A percentile compares a stretch with the other conserved stretches of the same genome.
Conservation (phyloP, 2,797 vertebrate genomes). For the Heliangelus exortis region DNA sequence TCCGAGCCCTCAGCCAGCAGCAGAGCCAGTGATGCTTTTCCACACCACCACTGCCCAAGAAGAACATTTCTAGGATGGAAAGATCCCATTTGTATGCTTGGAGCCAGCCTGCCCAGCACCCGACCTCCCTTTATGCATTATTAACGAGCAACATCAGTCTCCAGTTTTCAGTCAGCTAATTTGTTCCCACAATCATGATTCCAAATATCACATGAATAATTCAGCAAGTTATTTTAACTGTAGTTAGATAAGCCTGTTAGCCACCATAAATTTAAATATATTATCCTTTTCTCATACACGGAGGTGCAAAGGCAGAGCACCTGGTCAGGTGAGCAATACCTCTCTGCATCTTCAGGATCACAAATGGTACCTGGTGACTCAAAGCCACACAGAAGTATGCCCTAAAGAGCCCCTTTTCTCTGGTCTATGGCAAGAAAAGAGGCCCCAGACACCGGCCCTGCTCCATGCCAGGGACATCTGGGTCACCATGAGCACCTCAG, state of each 20-base stretch:
- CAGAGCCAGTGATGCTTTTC: not conserved
- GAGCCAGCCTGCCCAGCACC: not conserved
- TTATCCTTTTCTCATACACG: constrained; percentile 38
- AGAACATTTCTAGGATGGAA: not conserved
- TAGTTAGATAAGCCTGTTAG: constrained; percentile 75
- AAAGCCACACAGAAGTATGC: not conserved
- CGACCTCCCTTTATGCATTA: constrained; percentile 40
- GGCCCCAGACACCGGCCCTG: not conserved
- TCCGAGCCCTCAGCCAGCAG: not conserved
- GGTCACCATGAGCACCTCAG: not conserved
- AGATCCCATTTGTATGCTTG: not conserved
- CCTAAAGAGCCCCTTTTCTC: not conserved
- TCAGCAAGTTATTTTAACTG: constrained; percentile 78
- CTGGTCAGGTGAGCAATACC: not conserved
- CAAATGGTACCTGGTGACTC: not conserved
- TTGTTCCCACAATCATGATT: constrained; percentile 78
- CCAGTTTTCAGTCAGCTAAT: constrained; percentile 72
- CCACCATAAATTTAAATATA: constrained; percentile 73
- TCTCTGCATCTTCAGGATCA: not conserved
- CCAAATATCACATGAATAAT: constrained; percentile 81
- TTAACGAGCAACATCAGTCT: constrained; percentile 70
- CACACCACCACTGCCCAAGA: not conserved
- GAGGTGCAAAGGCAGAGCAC: constrained; percentile 9
- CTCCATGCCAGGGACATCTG: not conserved
- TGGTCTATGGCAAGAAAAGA: not conserved